Evolutionary conservation across 2,797 vertebrate genomes (phyloP).

Genomic region (Falco peregrinus): DNA sequence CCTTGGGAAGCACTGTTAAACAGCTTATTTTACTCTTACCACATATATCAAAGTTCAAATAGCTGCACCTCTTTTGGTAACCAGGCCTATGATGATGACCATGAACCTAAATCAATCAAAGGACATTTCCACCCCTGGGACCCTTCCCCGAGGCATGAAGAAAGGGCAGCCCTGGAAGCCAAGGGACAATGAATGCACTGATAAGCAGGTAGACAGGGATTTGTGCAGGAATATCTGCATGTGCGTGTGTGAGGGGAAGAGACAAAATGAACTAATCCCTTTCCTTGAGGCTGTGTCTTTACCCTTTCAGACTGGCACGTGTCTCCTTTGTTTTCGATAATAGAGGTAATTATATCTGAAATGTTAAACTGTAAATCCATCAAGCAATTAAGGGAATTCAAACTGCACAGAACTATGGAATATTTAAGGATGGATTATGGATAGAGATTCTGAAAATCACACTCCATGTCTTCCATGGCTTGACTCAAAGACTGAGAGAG

Average conservation of each 20-base stretch:
- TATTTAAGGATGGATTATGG: constrained; percentile 57
- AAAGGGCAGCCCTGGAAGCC: neutral
- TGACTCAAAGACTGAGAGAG: constrained; percentile 4
- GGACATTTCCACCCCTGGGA: neutral
- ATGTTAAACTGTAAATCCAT: constrained; percentile 72
- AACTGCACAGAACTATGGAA: constrained; percentile 57
- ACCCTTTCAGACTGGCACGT: constrained; percentile 80
- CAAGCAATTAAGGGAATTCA: constrained; percentile 63
- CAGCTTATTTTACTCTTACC: neutral
- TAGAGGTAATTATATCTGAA: constrained; percentile 81
- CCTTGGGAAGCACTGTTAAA: neutral
- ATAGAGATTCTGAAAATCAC: constrained; percentile 42
- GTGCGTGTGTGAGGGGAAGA: neutral
- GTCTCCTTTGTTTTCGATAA: constrained; percentile 77
- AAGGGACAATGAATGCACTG: neutral
- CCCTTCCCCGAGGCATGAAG: neutral
- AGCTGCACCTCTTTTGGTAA: neutral
- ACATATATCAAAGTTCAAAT: neutral
- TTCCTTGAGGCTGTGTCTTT: constrained; percentile 71
- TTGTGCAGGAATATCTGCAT: constrained; percentile 10
- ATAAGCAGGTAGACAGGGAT: neutral
- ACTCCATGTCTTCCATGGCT: neutral
- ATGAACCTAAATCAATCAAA: neutral
- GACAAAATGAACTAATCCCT: constrained; percentile 35
- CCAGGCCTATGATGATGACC: neutral